Evolutionary conservation across 2,113 vertebrate genomes (phyloP), one percentile per base, ranked within the genome.

Genomic region (Xerus inauris): DNA sequence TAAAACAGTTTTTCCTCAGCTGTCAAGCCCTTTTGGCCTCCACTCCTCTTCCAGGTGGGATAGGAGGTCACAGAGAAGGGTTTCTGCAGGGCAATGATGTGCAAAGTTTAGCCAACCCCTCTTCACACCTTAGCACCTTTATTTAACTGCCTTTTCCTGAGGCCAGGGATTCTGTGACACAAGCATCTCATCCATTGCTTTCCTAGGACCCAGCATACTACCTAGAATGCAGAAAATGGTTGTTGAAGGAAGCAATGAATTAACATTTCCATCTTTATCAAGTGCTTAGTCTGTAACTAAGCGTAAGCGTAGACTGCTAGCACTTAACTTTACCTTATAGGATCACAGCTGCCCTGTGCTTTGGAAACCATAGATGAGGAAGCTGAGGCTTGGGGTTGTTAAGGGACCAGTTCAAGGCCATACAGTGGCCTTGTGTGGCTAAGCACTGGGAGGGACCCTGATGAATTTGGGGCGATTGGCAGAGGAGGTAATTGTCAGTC

Each of bases 221-320:
- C 57, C 64, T 71, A 69, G 38, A 57, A 69, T 89, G 30, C 69
- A 86, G 75, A 79, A 71, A 95, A 89, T 24, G 42, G 38, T 59
- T 87, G 83, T 35, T 67, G 30, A 86, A 72, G 32, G 76, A 87
- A 96, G 45, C 38, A 73, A 57, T 79, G 91, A 95, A 54, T 72
- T 77, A 35, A 57, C 65, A 91, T 49, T 87, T 94, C 35, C 40
- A 42, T 49, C 79, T 75, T 92, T 17, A 65, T 54, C 67, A 90
- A 54, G 62, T 45, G 42, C 45, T 92, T 75, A 81, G 67, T 81
- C 26, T 35, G 24, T 49, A 88, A 89, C 42, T 62, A 67, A 71
- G 91, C 35, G 13, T 24, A 54, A 91, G 20, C 73, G 32, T 9
- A 71, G 42, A 22, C 24, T 32, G 24, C 54, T 49, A 51, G 45